Evolutionary conservation across 2,888 invertebrate species (phyloP), one percentile per base, ranked within the genome.

Genomic region (Neoscelio sp.): DNA sequence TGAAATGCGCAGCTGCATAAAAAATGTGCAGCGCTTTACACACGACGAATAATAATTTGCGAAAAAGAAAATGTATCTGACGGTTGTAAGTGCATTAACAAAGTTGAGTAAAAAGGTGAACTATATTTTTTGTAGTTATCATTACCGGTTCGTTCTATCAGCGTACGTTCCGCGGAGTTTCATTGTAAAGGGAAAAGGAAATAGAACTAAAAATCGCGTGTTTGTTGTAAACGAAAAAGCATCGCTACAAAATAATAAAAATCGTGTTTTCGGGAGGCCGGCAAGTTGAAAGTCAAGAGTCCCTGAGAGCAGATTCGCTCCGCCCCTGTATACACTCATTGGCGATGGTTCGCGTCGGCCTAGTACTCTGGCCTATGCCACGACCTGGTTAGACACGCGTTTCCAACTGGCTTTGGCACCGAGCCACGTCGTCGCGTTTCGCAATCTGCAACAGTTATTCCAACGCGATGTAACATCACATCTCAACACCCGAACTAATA

Each of bases 301-400:
- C 85, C 82, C 82, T 81, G 81, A 70, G 82, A 81, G 81, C 85
- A 82, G 81, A 82, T 82, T 86, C 81, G 88, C 89, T 85, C 89
- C 88, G 88, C 89, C 88, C 87, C 86, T 85, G 84, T 85, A 87
- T 88, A 87, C 88, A 89, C 84, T 88, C 88, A 89, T 89, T 89
- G 89, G 88, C 85, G 88, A 88, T 87, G 87, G 84, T 84, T 85
- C 84, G 87, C 87, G 87, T 88, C 87, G 88, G 88, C 88, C 88
- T 89, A 87, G 84, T 86, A 82, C 85, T 81, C 85, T 86, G 87
- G 88, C 88, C 88, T 88, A 88, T 88, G 84, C 87, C 87, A 83
- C 68, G 68, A 78, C 78, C 65, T 74, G 70, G 64, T 70, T 73
- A 70, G 75, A 77, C 65, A 71, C 79, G 62, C 75, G 65, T 73